Evolutionary conservation across 2,888 invertebrate genomes (phyloP), one percentile per base, ranked within the genome.

Genomic region (Alsophila aescularia): DNA sequence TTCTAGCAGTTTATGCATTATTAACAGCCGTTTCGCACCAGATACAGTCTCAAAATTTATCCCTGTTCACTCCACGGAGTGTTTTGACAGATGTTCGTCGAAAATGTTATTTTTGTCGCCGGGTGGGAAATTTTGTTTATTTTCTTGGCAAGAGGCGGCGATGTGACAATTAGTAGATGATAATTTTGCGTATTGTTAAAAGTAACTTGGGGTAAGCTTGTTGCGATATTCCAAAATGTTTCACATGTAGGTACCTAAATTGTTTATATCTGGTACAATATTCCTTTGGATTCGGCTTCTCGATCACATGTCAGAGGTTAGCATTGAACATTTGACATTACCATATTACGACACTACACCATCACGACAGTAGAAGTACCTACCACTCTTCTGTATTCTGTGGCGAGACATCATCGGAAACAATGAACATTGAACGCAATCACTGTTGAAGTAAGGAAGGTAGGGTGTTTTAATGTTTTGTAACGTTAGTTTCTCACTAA

Each of bases 21-120:
- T 7, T 12, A 12, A 13, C 52, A 43, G 13, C 32, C 12, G 2
- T 32, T 29, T 51, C 36, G 15, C 31, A 31, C 42, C 40, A 43
- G 27, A 49, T 29, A 14, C 36, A 41, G 36, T 49, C 36, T 21
- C 27, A 8, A 13, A 42, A 31, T 32, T 14, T 29, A 14, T 58
- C 58, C 49, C 53, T 41, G 51, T 55, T 21, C 39, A 44, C 40
- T 24, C 47, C 18, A 34, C 41, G 42, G 66, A 69, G 72, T 80
- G 76, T 81, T 81, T 79, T 79, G 83, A 84, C 85, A 85, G 85
- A 84, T 85, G 85, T 69, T 76, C 58, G 55, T 58, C 54, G 54
- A 66, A 81, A 70, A 64, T 73, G 81, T 81, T 85, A 83, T 84
- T 85, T 82, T 77, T 71, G 77, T 73, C 66, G 57, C 61, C 55